Percentiles rank a stretch among this genome's conserved stretches.
These are phyloP conservation scores for Brevimyrus niger DNA, from an alignment of 2,113 vertebrate species.

Conservation along the genomic window DNA sequence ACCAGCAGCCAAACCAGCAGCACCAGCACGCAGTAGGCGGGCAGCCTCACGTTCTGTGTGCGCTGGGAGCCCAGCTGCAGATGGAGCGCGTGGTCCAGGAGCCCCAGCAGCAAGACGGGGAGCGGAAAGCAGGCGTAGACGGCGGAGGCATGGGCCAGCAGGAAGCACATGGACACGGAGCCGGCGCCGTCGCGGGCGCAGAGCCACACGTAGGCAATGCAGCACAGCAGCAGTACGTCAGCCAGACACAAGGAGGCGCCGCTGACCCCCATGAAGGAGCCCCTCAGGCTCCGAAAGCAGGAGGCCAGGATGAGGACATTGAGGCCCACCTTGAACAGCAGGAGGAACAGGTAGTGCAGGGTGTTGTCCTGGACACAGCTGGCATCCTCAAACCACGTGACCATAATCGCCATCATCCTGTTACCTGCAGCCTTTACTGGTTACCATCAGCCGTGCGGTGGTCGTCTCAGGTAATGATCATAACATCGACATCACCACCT, in stretches of 20 bases:
- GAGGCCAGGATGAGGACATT: constrained; percentile 31
- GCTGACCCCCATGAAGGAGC: constrained; percentile 43
- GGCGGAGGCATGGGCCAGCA: constrained; percentile 42
- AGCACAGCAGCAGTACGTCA: constrained; percentile 36
- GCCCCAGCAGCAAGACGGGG: constrained; percentile 43
- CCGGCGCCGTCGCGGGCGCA: constrained; percentile 3
- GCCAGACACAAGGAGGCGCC: constrained; percentile 47
- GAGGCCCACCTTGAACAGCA: constrained; percentile 48
- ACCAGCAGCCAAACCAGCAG: constrained; percentile 47
- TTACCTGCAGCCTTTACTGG: background rate
- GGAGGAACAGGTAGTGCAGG: constrained; percentile 34
- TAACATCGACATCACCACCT: background rate
- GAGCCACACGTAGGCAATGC: constrained; percentile 28
- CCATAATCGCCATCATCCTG: constrained; percentile 47
- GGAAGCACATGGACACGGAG: constrained; percentile 33
- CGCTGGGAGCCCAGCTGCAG: background rate
- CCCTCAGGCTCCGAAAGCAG: constrained; percentile 23
- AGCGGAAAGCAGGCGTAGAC: constrained; percentile 46
- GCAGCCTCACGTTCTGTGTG: background rate
- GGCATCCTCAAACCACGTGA: background rate
- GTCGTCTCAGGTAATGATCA: background rate
- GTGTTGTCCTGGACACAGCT: constrained; percentile 29
- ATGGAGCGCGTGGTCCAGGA: constrained; percentile 39
- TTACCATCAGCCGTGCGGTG: background rate
- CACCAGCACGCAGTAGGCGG: constrained; percentile 19